Percentiles rank a stretch among this genome's conserved stretches.
phyloP scores from a whole-genome alignment of 2,113 vertebrate genomes.

The Daphoenositta chrysoptera region DNA sequence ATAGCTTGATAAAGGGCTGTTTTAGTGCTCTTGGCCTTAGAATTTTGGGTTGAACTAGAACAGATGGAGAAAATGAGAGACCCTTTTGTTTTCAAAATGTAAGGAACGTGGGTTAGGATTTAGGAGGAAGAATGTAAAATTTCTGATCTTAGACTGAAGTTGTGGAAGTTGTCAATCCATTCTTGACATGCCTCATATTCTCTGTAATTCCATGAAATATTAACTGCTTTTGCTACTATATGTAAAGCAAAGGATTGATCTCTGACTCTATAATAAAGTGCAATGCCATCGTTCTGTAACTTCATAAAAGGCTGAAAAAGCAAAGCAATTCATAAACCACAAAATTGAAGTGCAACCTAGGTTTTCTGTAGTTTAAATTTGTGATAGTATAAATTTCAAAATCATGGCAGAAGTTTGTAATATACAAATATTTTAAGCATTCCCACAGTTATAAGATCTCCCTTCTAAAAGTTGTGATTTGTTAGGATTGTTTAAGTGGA shows the following conservation, averaged over 20 bases:
- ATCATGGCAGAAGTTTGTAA: background rate
- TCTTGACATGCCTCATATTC: background rate
- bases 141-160: background rate
- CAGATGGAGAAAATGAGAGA: background rate
- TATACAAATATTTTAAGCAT: background rate
- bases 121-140: background rate
- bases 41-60: background rate
- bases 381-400: background rate
- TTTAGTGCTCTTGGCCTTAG: background rate
- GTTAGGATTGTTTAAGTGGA: background rate
- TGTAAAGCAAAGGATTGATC: background rate
- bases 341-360: background rate
- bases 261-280: background rate
- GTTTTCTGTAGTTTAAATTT: background rate
- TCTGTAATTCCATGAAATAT: background rate
- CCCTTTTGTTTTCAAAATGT: background rate
- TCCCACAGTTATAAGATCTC: background rate
- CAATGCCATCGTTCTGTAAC: background rate
- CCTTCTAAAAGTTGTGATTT: background rate
- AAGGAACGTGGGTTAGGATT: background rate
- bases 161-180: background rate
- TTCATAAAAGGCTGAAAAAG: background rate
- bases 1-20: background rate
- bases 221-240: background rate
- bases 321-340: background rate